Conservation (phyloP, 1,140 invertebrate genomes). For the Arion vulgaris region DNA sequence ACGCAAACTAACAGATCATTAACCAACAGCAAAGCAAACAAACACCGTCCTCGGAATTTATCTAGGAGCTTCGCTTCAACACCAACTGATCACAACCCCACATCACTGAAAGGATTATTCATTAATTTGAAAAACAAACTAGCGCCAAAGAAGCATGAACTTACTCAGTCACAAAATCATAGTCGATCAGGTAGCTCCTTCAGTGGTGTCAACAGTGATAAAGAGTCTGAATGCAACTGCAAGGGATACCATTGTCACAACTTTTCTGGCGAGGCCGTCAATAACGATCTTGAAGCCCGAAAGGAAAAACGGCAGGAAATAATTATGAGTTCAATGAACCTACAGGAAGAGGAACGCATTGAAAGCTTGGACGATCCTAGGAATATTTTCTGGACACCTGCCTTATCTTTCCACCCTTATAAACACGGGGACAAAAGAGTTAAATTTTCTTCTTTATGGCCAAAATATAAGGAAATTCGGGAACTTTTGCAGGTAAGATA, state of each 20-base stretch:
- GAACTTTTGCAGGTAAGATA: conserved; percentile 40
- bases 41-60: background rate
- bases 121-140: background rate
- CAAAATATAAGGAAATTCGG: conserved; percentile 40
- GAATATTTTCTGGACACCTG: conserved; percentile 56
- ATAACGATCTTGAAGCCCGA: conserved; percentile 19
- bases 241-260: conserved; percentile 27
- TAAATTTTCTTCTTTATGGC: conserved; percentile 53
- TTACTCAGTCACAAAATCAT: background rate
- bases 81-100: background rate
- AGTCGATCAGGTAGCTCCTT: background rate
- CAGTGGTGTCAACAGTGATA: background rate
- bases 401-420: conserved; percentile 49
- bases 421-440: conserved; percentile 40
- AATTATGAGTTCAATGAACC: conserved; percentile 9
- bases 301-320: conserved; percentile 19
- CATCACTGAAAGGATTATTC: background rate
- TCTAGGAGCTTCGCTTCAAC: background rate
- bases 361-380: conserved; percentile 41
- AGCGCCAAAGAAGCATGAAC: background rate
- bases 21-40: background rate
- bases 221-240: conserved; percentile 34
- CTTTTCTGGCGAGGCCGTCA: conserved; percentile 13
- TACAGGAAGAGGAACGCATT: background rate
- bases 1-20: background rate